These are phyloP conservation scores for Potorous gilbertii DNA, from an alignment of 2,797 vertebrate genomes.

Conservation along the genomic window DNA sequence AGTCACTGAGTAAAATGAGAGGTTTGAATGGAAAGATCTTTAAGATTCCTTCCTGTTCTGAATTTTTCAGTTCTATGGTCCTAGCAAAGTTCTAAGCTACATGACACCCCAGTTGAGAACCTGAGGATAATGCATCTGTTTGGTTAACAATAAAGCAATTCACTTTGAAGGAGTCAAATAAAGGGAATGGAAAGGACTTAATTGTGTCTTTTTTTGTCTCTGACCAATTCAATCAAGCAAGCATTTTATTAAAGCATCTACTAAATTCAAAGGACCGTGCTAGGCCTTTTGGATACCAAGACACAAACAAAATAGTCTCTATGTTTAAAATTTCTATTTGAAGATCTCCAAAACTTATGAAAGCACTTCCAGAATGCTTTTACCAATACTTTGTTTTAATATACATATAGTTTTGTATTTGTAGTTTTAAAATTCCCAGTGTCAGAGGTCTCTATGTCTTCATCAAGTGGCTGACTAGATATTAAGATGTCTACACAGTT, in stretches of 20 bases:
- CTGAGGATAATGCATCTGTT: not conserved
- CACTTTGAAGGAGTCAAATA: not conserved
- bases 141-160: not conserved
- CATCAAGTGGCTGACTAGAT: not conserved
- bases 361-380: not conserved
- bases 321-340: not conserved
- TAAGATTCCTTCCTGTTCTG: not conserved
- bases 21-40: not conserved
- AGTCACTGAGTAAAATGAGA: not conserved
- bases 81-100: not conserved
- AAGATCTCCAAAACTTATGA: not conserved
- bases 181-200: conserved; percentile 10
- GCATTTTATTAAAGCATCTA: not conserved
- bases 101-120: not conserved
- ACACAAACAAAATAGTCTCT: not conserved
- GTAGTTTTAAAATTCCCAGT: not conserved
- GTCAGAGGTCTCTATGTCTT: not conserved
- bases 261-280: not conserved
- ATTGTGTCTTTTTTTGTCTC: not conserved
- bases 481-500: not conserved
- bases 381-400: not conserved
- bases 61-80: not conserved
- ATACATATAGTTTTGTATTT: not conserved
- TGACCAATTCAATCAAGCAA: not conserved
- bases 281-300: not conserved